Percentiles rank a stretch among this genome's conserved stretches.
These are phyloP conservation scores for Poecilobothrus nobilitatus DNA, from an alignment of 2,888 invertebrate species.

Conservation along the genomic window DNA sequence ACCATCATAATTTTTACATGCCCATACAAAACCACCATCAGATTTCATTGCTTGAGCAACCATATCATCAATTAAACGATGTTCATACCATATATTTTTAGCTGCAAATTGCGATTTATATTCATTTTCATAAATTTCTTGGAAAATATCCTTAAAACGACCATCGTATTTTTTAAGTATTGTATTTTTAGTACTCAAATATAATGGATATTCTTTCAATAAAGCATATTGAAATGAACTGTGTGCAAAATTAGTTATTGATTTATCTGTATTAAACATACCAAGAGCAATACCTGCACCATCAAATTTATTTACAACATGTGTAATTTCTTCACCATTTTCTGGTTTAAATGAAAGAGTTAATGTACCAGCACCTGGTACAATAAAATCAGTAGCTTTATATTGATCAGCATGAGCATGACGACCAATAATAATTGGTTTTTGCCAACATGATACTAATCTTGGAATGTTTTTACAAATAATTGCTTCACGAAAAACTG, in stretches of 20 bases:
- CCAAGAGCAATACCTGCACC: constrained; percentile 86
- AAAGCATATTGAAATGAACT: constrained; percentile 88
- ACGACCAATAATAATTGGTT: constrained; percentile 96
- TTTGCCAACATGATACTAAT: constrained; percentile 87
- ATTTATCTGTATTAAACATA: constrained; percentile 95
- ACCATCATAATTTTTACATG: constrained; percentile 99
- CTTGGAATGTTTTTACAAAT: constrained; percentile 91
- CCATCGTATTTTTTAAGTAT: constrained; percentile 95
- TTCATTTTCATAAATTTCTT: constrained; percentile 82
- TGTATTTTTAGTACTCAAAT: constrained; percentile 94
- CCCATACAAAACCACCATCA: constrained; percentile 98
- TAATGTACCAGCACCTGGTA: constrained; percentile 82
- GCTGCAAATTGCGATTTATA: constrained; percentile 80
- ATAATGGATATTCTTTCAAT: constrained; percentile 75
- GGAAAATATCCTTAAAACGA: constrained; percentile 93
- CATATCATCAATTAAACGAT: constrained; percentile 98
- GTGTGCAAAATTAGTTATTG: constrained; percentile 89
- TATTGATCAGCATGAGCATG: constrained; percentile 98
- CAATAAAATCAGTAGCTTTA: constrained; percentile 93
- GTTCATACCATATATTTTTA: constrained; percentile 92
- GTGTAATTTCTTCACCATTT: constrained; percentile 53
- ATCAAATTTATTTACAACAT: constrained; percentile 75
- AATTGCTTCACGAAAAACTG: constrained; percentile 73
- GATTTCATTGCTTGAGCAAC: constrained; percentile 97
- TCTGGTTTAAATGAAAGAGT: constrained; percentile 73